Evolutionary conservation across 2,797 vertebrate genomes (phyloP).

Genomic region (Schizopygopsis malacanthus): DNA sequence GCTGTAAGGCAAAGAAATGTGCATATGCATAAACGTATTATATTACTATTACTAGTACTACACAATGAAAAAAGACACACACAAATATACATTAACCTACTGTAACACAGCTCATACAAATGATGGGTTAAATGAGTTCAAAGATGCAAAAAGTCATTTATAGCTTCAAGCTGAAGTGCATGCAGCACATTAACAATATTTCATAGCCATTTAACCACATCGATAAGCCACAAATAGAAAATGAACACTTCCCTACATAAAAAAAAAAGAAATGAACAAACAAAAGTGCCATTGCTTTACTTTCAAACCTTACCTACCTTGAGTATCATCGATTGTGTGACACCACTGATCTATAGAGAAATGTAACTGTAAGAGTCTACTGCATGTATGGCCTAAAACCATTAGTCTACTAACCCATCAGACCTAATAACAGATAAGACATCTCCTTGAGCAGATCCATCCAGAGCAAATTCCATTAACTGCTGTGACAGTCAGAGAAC

Average conservation of each 20-base stretch:
- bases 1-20: conserved; percentile 54
- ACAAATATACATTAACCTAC: background rate
- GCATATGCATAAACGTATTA: background rate
- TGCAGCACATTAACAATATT: background rate
- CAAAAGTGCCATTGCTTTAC: background rate
- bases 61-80: background rate
- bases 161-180: background rate
- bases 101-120: background rate
- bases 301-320: conserved; percentile 40
- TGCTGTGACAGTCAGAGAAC: background rate
- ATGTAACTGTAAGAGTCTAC: conserved; percentile 40
- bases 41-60: background rate
- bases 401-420: background rate
- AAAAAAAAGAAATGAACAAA: conserved; percentile 5
- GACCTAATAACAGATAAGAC: background rate
- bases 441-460: background rate
- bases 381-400: background rate
- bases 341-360: conserved; percentile 52
- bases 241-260: background rate
- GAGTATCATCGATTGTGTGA: conserved; percentile 32
- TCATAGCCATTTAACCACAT: background rate
- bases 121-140: background rate
- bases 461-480: conserved; percentile 3
- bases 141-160: conserved; percentile 8
- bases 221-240: background rate